phyloP scores from a whole-genome alignment of 2,113 vertebrate genomes.

The Zosterops borbonicus region DNA sequence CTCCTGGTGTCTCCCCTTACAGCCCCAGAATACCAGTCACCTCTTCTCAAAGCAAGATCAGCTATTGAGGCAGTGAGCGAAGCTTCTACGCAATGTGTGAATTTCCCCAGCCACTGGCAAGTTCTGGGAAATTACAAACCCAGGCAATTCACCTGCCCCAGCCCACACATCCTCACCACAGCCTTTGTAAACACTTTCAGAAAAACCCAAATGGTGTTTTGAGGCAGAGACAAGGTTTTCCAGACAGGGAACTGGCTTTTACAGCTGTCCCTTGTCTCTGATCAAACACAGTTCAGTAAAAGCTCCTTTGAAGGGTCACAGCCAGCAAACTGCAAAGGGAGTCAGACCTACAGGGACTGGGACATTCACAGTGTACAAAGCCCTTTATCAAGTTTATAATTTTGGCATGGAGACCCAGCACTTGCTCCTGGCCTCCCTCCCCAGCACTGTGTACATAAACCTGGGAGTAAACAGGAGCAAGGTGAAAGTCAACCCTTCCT shows the following conservation, averaged over 20 bases:
- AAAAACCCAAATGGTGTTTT: background rate
- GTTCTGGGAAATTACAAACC: background rate
- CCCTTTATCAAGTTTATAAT: background rate
- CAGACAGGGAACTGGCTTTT: background rate
- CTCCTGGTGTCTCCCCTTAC: background rate
- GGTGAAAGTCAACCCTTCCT: conserved; percentile 51
- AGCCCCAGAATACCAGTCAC: background rate
- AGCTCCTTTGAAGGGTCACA: background rate
- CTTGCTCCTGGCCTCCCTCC: background rate
- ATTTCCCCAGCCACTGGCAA: background rate
- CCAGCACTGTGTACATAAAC: conserved; percentile 38
- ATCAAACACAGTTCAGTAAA: background rate
- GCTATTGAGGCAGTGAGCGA: background rate
- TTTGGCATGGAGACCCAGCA: background rate
- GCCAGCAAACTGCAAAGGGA: background rate
- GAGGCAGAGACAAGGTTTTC: background rate
- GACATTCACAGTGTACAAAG: background rate
- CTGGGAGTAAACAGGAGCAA: conserved; percentile 45
- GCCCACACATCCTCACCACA: background rate
- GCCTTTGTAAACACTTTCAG: background rate
- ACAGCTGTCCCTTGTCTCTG: background rate
- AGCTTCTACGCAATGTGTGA: background rate
- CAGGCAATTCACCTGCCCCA: background rate
- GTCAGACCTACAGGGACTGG: background rate
- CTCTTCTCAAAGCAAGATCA: background rate